Base-by-base conservation (phyloP, 2,113 vertebrate species). In the Gambusia holbrooki region DNA sequence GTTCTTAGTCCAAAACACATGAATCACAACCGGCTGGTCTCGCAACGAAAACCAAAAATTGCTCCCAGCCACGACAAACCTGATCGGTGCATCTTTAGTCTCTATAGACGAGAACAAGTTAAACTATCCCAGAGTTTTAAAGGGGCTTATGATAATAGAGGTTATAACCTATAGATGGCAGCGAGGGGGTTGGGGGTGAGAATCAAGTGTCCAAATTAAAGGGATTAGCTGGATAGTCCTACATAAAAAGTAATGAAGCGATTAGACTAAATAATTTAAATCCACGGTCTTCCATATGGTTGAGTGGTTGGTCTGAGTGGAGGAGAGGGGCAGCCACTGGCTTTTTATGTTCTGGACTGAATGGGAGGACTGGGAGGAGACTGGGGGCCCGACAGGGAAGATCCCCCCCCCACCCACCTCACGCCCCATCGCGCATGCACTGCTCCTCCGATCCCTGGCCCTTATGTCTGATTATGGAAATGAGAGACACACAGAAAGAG, bases 221-320 rank as follows among this genome's bases (percentile, higher is more conserved):
- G 77, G 88, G 92, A 93, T 92, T 89, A 92, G 87, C 78, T 79
- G 87, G 86, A 84, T 90, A 86, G 87, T 85, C 84, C 80, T 79
- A 90, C 90, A 92, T 94, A 89, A 93, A 93, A 93, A 91, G 90
- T 94, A 94, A 94, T 94, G 92, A 93, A 91, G 92, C 92, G 93
- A 91, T 94, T 89, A 90, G 92, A 81, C 88, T 94, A 94, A 95
- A 94, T 93, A 89, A 94, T 95, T 94, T 89, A 93, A 94, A 93
- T 94, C 92, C 84, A 67, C 33, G 77, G 92, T 89, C 88, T 83
- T 93, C 92, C 92, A 93, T 94, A 92, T 94, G 92, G 90, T 81
- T 87, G 90, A 93, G 90, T 92, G 92, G 86, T 87, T 81, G 93
- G 86, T 84, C 85, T 90, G 89, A 93, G 84, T 74, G 62, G 74